Evolutionary conservation across 2,113 vertebrate genomes (phyloP).

Genomic region (Eretmochelys imbricata): DNA sequence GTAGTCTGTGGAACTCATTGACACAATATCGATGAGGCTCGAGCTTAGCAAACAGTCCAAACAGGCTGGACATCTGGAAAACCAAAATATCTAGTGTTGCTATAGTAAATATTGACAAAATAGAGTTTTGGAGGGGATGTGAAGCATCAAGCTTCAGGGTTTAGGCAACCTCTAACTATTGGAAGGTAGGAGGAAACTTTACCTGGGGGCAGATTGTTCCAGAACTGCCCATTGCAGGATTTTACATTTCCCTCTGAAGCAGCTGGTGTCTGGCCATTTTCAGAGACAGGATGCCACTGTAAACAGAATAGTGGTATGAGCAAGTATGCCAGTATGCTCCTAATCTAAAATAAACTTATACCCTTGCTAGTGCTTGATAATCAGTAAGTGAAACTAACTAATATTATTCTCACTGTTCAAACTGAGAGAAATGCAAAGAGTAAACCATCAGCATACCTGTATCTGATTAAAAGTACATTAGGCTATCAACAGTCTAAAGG

Average conservation of each 20-base stretch:
- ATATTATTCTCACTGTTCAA: background rate
- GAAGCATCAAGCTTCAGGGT: background rate
- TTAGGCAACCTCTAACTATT: background rate
- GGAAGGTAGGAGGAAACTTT: background rate
- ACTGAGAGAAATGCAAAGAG: background rate
- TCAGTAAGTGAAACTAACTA: background rate
- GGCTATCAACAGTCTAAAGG: rapidly evolving
- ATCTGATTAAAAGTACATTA: background rate
- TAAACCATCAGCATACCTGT: background rate
- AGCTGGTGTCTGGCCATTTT: background rate
- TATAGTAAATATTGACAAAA: background rate
- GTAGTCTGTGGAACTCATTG: background rate
- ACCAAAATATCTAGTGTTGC: background rate
- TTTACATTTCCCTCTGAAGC: background rate
- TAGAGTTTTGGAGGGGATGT: background rate
- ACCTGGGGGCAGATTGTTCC: background rate
- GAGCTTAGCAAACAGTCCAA: background rate
- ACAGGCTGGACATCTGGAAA: background rate
- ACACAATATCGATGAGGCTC: background rate
- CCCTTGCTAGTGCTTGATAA: background rate
- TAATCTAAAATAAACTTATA: background rate
- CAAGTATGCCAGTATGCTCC: background rate
- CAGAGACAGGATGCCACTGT: background rate
- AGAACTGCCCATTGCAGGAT: background rate
- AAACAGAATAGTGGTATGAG: background rate